phyloP scores from a whole-genome alignment of 2,888 invertebrate species.

The Pediacus dermestoides region DNA sequence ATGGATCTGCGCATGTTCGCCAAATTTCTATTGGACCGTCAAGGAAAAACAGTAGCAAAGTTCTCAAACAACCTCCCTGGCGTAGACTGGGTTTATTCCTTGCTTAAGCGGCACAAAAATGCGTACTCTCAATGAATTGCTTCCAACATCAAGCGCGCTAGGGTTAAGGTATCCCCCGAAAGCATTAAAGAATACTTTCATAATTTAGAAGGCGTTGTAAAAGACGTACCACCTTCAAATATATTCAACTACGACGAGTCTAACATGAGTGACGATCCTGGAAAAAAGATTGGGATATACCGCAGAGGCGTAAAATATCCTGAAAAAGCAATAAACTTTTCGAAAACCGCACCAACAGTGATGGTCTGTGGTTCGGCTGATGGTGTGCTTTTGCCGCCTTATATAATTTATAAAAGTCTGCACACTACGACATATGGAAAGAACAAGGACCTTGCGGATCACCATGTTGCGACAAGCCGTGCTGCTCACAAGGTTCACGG shows the following conservation, averaged over 20 bases:
- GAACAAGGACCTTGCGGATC: background rate
- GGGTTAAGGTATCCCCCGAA: conserved; percentile 16
- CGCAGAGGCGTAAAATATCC: too few species aligned
- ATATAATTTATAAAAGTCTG: conserved; percentile 37
- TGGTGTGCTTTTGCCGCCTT: conserved; percentile 40
- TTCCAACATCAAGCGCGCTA: conserved; percentile 16
- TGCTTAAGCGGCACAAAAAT: conserved; percentile 18
- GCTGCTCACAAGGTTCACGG: background rate
- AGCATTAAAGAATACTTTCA: conserved; percentile 25
- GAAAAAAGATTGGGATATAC: conserved; percentile 20
- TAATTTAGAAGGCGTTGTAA: conserved; percentile 18
- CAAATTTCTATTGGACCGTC: conserved; percentile 20
- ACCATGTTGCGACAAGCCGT: background rate
- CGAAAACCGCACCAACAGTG: conserved; percentile 29
- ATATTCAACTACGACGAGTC: conserved; percentile 41
- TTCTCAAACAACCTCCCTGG: conserved; percentile 21
- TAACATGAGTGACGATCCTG: conserved; percentile 37
- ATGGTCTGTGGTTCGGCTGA: conserved; percentile 41
- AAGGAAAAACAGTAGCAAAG: conserved; percentile 16
- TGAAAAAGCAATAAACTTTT: conserved; percentile 16
- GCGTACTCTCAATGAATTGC: conserved; percentile 16
- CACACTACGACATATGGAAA: conserved; percentile 16
- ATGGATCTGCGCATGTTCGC: conserved; percentile 24
- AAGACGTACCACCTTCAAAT: conserved; percentile 22
- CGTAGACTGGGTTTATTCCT: conserved; percentile 18